These are phyloP conservation scores for Carduelis carduelis DNA, from an alignment of 2,797 vertebrate species.

Conservation along the genomic window DNA sequence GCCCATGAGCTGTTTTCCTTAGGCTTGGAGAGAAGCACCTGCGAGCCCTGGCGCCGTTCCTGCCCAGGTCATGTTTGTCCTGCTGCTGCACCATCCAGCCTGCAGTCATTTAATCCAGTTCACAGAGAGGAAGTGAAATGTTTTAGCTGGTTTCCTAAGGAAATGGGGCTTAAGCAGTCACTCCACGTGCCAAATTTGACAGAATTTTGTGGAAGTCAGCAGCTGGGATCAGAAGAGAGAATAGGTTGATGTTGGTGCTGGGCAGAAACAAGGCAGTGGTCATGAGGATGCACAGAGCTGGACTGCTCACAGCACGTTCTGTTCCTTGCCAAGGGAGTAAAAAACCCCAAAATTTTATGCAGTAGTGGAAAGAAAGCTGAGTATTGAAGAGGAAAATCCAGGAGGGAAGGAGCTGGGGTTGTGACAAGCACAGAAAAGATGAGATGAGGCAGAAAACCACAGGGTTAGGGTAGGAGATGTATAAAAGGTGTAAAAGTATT, in stretches of 20 bases:
- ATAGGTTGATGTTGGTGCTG: not conserved
- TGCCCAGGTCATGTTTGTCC: constrained; percentile 61
- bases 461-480: accelerated
- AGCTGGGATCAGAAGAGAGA: not conserved
- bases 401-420: not conserved
- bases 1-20: not conserved
- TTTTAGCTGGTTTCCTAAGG: constrained; percentile 57
- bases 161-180: constrained; percentile 54
- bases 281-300: not conserved
- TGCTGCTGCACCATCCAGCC: constrained; percentile 7
- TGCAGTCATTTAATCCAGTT: constrained; percentile 32
- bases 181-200: not conserved
- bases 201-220: constrained; percentile 20
- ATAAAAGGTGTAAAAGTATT: not conserved
- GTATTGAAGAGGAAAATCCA: not conserved
- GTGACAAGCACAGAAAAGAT: not conserved
- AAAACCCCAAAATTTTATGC: not conserved
- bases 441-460: not conserved
- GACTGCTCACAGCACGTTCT: accelerated
- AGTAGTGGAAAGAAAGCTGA: not conserved
- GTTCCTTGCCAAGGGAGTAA: not conserved
- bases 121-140: constrained; percentile 36
- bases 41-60: not conserved
- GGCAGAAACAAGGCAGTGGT: not conserved
- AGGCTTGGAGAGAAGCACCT: constrained; percentile 20